A percentile compares a stretch with the other conserved stretches of the same genome.
Evolutionary conservation across 2,888 invertebrate species (phyloP).

Genomic region (Dryococelus australis): DNA sequence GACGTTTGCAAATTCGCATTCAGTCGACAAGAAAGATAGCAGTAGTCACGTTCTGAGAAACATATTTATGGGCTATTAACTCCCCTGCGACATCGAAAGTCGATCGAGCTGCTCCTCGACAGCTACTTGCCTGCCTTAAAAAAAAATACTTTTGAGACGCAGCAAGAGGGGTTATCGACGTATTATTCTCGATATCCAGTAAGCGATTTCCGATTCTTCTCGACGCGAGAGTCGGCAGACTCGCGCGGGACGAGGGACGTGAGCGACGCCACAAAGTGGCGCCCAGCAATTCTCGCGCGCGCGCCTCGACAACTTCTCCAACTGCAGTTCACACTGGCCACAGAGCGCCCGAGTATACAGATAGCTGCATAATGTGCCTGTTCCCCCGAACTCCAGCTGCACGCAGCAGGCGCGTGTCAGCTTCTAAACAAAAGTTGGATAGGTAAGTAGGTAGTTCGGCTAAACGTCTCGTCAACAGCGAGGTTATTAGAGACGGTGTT

Average conservation of each 20-base stretch:
- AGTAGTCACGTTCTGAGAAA: neutral
- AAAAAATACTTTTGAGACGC: neutral
- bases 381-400: too few relatives aligned
- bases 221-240: neutral
- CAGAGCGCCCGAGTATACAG: too few relatives aligned
- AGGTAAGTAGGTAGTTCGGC: too few relatives aligned
- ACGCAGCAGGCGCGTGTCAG: too few relatives aligned
- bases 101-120: neutral
- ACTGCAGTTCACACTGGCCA: too few relatives aligned
- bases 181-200: conserved; percentile 16
- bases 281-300: too few relatives aligned
- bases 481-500: too few relatives aligned
- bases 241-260: neutral
- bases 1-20: neutral
- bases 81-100: conserved; percentile 1
- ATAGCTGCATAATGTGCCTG: too few relatives aligned
- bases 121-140: neutral
- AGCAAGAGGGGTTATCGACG: neutral
- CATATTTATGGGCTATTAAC: conserved; percentile 16
- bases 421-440: too few relatives aligned
- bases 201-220: conserved; percentile 16
- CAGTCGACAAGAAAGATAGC: conserved; percentile 6
- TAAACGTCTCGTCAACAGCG: too few relatives aligned
- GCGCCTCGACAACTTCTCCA: too few relatives aligned
- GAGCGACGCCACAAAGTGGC: neutral